A percentile compares a stretch with the other conserved stretches of the same genome.
These are phyloP conservation scores for Phenganax subtilis DNA, from an alignment of 92 coral and sea anemone species.

Conservation along the genomic window DNA sequence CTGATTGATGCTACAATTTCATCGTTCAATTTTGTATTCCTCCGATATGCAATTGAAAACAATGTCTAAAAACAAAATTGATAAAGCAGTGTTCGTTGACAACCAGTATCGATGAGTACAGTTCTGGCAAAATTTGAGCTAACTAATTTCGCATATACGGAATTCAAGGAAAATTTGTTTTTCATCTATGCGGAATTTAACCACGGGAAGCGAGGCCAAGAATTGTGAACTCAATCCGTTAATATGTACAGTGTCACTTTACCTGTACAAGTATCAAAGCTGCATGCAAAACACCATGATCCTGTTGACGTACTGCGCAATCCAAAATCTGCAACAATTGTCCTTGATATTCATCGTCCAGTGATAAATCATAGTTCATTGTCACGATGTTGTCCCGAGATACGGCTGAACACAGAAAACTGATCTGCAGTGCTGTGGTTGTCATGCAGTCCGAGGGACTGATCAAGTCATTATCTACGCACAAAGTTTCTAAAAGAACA, in stretches of 20 bases:
- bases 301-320: slow-evolving; percentile 23
- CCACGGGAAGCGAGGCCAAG: not conserved
- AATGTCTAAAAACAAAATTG: slow-evolving; percentile 15
- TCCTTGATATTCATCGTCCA: slow-evolving; percentile 20
- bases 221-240: not conserved
- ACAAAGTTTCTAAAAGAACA: slow-evolving; percentile 1
- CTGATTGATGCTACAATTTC: slow-evolving; percentile 24
- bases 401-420: slow-evolving; percentile 27
- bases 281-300: not conserved
- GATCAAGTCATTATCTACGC: slow-evolving; percentile 5
- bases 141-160: no score
- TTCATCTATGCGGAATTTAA: not conserved
- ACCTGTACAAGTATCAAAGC: slow-evolving; percentile 25
- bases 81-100: not conserved
- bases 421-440: slow-evolving; percentile 25
- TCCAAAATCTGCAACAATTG: slow-evolving; percentile 19
- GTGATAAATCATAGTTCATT: slow-evolving; percentile 19
- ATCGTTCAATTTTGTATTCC: slow-evolving; percentile 18
- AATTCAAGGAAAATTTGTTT: no score
- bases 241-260: not conserved
- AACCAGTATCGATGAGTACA: no score
- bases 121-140: no score
- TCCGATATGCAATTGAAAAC: slow-evolving; percentile 20
- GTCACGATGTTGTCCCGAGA: not conserved
- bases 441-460: slow-evolving; percentile 29